Evolutionary conservation across 2,888 invertebrate genomes (phyloP).

Genomic region (Esperia sulphurella): DNA sequence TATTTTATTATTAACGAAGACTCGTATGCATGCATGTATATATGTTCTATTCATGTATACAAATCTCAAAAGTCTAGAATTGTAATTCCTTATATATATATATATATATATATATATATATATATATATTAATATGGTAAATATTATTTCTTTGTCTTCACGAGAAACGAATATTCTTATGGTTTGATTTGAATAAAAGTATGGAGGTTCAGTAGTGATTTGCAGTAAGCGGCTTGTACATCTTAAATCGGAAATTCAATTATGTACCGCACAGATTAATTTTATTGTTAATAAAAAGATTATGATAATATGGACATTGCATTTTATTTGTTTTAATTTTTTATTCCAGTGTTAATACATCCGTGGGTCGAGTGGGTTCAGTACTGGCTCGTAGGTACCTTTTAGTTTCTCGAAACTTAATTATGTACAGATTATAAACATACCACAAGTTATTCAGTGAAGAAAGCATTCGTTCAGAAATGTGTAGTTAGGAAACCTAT

Average conservation of each 20-base stretch:
- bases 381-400: too few species aligned
- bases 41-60: too few species aligned
- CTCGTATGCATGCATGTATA: too few species aligned
- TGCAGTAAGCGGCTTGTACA: constrained; percentile 61
- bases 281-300: constrained; percentile 79
- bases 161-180: constrained; percentile 23
- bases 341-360: not conserved
- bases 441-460: too few species aligned
- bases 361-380: not conserved
- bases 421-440: too few species aligned
- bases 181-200: constrained; percentile 26
- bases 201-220: constrained; percentile 39
- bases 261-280: constrained; percentile 76
- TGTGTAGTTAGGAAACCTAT: too few species aligned
- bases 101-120: constrained; percentile 29
- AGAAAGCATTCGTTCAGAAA: too few species aligned
- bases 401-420: too few species aligned
- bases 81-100: constrained; percentile 48
- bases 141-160: constrained; percentile 38
- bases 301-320: constrained; percentile 51
- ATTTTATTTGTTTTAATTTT: constrained; percentile 27
- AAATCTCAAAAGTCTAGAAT: constrained; percentile 7
- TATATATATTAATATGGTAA: constrained; percentile 18
- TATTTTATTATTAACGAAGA: too few species aligned
- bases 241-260: constrained; percentile 65